phyloP scores from a whole-genome alignment of 2,113 vertebrate genomes.

The Clarias magur region DNA sequence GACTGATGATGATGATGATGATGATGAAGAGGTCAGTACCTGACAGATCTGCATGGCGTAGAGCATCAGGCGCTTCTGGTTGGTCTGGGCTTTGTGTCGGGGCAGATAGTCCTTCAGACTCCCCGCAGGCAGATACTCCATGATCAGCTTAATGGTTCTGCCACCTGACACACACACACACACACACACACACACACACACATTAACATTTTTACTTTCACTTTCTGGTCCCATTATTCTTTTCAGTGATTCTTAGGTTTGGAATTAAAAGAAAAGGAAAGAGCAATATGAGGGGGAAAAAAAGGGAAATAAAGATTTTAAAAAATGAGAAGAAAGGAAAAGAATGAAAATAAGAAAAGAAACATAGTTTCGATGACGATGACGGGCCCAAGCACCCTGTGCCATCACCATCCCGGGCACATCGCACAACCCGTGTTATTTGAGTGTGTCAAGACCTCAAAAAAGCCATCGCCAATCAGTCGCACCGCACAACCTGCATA shows the following conservation, averaged over 20 bases:
- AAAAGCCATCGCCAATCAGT: too few species aligned
- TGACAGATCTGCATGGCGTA: conserved; percentile 84
- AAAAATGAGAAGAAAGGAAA: too few species aligned
- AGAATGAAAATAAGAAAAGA: too few species aligned
- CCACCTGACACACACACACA: conserved; percentile 68
- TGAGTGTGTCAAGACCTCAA: too few species aligned
- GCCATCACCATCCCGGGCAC: too few species aligned
- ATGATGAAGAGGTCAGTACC: conserved; percentile 60
- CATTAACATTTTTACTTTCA: background rate
- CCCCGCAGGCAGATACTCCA: conserved; percentile 86
- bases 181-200: background rate
- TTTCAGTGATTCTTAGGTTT: background rate
- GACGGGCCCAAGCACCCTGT: too few species aligned
- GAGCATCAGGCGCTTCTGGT: conserved; percentile 76
- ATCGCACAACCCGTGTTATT: too few species aligned
- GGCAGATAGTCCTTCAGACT: conserved; percentile 87
- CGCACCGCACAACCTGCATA: too few species aligned
- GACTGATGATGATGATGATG: background rate
- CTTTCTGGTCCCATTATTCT: background rate
- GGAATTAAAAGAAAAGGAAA: too few species aligned
- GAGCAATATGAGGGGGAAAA: too few species aligned
- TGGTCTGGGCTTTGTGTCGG: conserved; percentile 78
- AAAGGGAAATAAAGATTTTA: too few species aligned
- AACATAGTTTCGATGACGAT: too few species aligned
- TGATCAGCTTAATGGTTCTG: conserved; percentile 83